phyloP scores from a whole-genome alignment of 2,888 invertebrate genomes.

The Crossocerus cetratus region DNA sequence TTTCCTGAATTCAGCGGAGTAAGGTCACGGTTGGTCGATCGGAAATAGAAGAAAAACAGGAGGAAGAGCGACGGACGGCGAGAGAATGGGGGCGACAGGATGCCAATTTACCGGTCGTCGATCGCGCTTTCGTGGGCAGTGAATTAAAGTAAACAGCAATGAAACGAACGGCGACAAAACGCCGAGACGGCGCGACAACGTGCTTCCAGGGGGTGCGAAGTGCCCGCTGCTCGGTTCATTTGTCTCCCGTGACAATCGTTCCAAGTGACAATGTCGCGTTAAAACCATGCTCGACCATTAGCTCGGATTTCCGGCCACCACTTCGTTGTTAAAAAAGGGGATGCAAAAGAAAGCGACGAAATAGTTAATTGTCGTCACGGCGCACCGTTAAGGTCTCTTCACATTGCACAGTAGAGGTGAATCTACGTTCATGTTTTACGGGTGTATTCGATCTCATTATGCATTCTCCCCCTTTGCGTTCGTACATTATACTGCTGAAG shows the following conservation, averaged over 20 bases:
- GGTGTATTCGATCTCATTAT: too few relatives aligned
- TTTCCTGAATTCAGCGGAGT: neutral
- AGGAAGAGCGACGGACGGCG: neutral
- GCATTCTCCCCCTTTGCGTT: too few relatives aligned
- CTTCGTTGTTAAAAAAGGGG: too few relatives aligned
- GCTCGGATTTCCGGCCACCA: slow-evolving; percentile 6
- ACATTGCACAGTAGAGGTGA: too few relatives aligned
- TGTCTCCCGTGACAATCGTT: slow-evolving; percentile 43
- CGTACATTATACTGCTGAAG: too few relatives aligned
- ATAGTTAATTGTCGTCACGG: neutral
- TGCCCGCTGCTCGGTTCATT: slow-evolving; percentile 29
- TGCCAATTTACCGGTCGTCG: slow-evolving; percentile 4
- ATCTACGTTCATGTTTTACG: too few relatives aligned
- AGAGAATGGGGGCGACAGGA: neutral
- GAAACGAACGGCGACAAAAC: neutral
- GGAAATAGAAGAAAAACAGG: neutral
- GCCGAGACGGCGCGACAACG: neutral
- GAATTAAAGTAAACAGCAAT: slow-evolving; percentile 5
- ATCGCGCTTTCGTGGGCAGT: neutral
- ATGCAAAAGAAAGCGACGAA: too few relatives aligned
- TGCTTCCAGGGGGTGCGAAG: neutral
- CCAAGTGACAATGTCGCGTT: slow-evolving; percentile 23
- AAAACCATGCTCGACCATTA: neutral
- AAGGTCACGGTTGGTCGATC: neutral
- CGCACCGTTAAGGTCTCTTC: neutral